A percentile compares a stretch with the other conserved stretches of the same genome.
Evolutionary conservation across 1,140 invertebrate genomes (phyloP).

Genomic region (Parapsyche elsis): DNA sequence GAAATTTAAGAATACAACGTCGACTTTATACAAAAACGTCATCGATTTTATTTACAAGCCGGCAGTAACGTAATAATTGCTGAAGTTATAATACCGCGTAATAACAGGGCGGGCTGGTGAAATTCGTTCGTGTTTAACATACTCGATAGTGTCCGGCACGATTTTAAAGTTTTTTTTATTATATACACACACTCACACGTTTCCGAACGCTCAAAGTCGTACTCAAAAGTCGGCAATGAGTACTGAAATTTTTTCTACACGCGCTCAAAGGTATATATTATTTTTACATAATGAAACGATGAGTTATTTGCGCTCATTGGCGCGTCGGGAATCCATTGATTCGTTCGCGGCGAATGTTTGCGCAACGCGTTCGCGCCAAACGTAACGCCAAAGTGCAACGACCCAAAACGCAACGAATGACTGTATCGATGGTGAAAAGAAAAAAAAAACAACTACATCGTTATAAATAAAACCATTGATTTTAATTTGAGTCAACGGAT

Average conservation of each 20-base stretch:
- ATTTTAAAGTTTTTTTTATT: not conserved
- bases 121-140: slow-evolving; percentile 13
- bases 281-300: slow-evolving; percentile 20
- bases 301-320: not conserved
- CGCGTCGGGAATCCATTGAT: not conserved
- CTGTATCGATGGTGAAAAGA: no score
- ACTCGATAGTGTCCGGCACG: not conserved
- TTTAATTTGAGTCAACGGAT: no score
- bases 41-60: no score
- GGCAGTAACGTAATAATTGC: slow-evolving; percentile 11
- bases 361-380: not conserved
- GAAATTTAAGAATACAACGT: no score
- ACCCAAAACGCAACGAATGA: not conserved
- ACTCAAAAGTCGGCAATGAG: not conserved
- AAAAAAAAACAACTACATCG: no score
- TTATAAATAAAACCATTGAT: no score
- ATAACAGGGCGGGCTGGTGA: slow-evolving; percentile 19
- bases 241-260: not conserved
- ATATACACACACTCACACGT: no score
- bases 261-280: not conserved
- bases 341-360: not conserved
- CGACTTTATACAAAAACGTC: no score
- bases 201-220: no score
- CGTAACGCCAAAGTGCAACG: slow-evolving; percentile 13
- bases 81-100: slow-evolving; percentile 17